phyloP scores from a whole-genome alignment of 2,797 vertebrate genomes.

The Lacerta bilineata region DNA sequence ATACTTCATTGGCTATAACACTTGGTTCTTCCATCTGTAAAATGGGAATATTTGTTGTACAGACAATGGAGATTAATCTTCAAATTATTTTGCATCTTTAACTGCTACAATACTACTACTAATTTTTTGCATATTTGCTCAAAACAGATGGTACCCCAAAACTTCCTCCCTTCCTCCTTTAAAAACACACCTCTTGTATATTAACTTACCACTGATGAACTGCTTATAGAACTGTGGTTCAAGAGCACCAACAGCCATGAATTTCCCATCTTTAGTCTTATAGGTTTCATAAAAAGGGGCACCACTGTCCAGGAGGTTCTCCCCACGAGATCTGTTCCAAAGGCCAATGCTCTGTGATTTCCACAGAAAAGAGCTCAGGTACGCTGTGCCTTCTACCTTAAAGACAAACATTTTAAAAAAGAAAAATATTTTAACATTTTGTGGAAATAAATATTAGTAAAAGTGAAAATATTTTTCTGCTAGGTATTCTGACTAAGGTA shows the following conservation, averaged over 20 bases:
- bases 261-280: constrained; percentile 87
- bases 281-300: constrained; percentile 94
- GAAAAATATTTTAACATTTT: background rate
- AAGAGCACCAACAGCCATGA: constrained; percentile 92
- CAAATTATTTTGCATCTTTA: background rate
- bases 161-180: background rate
- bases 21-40: background rate
- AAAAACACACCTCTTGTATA: background rate
- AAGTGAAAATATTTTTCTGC: background rate
- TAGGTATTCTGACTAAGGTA: background rate
- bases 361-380: constrained; percentile 95
- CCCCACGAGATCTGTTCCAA: constrained; percentile 86
- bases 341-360: constrained; percentile 82
- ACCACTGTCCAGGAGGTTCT: constrained; percentile 91
- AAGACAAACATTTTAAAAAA: constrained; percentile 44
- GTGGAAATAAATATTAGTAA: background rate
- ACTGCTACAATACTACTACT: background rate
- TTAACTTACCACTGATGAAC: constrained; percentile 86
- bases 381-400: constrained; percentile 95
- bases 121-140: background rate
- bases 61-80: background rate
- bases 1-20: too few species aligned
- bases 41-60: background rate
- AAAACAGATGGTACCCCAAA: background rate
- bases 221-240: constrained; percentile 91